phyloP scores from a whole-genome alignment of 2,797 vertebrate species.

The Menidia menidia region DNA sequence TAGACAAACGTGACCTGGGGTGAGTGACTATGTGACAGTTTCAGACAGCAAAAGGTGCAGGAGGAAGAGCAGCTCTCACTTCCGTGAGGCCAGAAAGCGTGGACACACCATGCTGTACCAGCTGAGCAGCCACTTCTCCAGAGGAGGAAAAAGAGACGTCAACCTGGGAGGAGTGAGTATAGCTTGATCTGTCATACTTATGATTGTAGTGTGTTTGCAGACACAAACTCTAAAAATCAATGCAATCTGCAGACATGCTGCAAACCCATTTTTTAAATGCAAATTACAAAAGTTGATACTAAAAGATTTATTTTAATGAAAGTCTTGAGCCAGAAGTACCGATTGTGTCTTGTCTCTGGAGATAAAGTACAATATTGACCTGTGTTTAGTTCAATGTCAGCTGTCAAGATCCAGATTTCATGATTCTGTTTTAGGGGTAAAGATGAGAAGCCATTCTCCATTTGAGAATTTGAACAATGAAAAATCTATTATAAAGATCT shows the following conservation, averaged over 20 bases:
- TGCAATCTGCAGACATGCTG: slow-evolving; percentile 24
- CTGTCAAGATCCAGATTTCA: too few relatives aligned
- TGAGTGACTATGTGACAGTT: slow-evolving; percentile 39
- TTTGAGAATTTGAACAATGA: too few relatives aligned
- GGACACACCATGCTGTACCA: slow-evolving; percentile 88
- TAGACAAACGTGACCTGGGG: not conserved
- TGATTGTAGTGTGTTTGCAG: not conserved
- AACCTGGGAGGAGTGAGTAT: slow-evolving; percentile 89
- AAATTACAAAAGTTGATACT: slow-evolving; percentile 41
- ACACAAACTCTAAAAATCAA: not conserved
- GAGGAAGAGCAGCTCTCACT: slow-evolving; percentile 85
- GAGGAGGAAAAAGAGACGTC: slow-evolving; percentile 83
- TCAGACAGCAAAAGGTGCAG: slow-evolving; percentile 85
- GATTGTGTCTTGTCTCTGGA: slow-evolving; percentile 32
- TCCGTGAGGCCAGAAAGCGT: slow-evolving; percentile 86
- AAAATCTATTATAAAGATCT: too few relatives aligned
- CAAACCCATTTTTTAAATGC: slow-evolving; percentile 23
- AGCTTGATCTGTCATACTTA: not conserved
- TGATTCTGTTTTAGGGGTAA: not conserved
- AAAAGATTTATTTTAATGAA: slow-evolving; percentile 44
- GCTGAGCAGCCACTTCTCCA: slow-evolving; percentile 88
- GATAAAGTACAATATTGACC: too few relatives aligned
- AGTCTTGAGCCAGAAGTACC: slow-evolving; percentile 48
- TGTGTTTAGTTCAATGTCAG: too few relatives aligned
- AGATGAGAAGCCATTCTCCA: too few relatives aligned